A percentile compares a stretch with the other conserved stretches of the same genome.
These are phyloP conservation scores for Archivesica marissinica DNA, from an alignment of 1,140 invertebrate genomes.

Conservation along the genomic window DNA sequence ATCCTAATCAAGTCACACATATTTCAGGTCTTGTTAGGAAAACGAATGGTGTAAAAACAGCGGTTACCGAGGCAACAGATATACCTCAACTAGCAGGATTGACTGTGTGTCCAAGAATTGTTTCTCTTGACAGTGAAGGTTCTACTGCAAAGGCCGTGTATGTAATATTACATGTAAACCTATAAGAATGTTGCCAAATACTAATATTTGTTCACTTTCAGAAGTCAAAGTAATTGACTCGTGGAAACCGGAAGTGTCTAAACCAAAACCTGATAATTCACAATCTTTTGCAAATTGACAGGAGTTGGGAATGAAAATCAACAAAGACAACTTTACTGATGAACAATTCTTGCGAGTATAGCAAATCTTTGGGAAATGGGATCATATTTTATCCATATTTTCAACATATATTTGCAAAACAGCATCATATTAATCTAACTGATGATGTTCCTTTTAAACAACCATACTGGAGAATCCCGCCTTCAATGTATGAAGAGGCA, in stretches of 20 bases:
- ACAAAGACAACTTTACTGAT: not conserved
- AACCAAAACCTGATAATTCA: not conserved
- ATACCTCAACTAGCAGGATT: not conserved
- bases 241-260: not conserved
- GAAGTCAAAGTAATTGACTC: too few relatives aligned
- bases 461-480: too few relatives aligned
- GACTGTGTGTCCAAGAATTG: not conserved
- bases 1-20: not conserved
- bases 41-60: not conserved
- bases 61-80: not conserved
- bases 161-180: not conserved
- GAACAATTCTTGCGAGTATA: not conserved
- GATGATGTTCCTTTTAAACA: too few relatives aligned
- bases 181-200: not conserved
- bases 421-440: too few relatives aligned
- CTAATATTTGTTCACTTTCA: not conserved
- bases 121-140: not conserved
- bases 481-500: too few relatives aligned
- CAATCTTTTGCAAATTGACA: not conserved
- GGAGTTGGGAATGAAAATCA: not conserved
- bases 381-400: not conserved
- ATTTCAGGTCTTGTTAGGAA: not conserved
- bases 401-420: not conserved
- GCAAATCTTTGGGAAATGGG: not conserved
- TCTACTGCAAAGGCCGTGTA: not conserved